Percentiles rank a stretch among this genome's conserved stretches.
Evolutionary conservation across 2,888 invertebrate genomes (phyloP).

Genomic region (Scaeva pyrastri): DNA sequence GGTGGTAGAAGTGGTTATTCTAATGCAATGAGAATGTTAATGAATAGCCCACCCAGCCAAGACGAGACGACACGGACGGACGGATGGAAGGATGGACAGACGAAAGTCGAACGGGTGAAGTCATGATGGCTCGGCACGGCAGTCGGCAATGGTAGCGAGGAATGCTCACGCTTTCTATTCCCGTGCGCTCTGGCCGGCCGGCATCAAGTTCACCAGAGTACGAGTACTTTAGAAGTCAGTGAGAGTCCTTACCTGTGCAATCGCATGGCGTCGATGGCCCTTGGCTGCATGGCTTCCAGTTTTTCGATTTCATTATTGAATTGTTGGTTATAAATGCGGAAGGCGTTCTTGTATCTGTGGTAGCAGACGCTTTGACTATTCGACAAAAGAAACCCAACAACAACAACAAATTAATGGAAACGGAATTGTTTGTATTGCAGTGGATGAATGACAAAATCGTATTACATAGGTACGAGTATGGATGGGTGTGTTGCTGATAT

Average conservation of each 20-base stretch:
- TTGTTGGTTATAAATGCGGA: slow-evolving; percentile 82
- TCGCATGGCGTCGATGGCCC: slow-evolving; percentile 83
- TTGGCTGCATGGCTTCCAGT: slow-evolving; percentile 83
- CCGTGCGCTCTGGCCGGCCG: not conserved
- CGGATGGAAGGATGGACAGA: no score
- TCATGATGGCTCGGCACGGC: not conserved
- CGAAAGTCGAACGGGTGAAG: not conserved
- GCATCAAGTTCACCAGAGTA: slow-evolving; percentile 13
- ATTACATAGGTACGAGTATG: no score
- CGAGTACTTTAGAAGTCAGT: slow-evolving; percentile 22
- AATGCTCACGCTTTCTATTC: not conserved
- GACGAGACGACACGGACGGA: not conserved
- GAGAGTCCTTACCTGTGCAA: slow-evolving; percentile 81
- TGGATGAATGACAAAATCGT: slow-evolving; percentile 59
- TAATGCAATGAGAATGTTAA: slow-evolving; percentile 76
- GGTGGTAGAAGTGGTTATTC: slow-evolving; percentile 73
- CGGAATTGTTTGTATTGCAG: slow-evolving; percentile 51
- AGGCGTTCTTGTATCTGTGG: slow-evolving; percentile 81
- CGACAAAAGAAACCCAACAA: slow-evolving; percentile 23
- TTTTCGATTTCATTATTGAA: slow-evolving; percentile 83
- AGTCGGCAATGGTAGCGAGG: no score
- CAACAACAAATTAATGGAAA: slow-evolving; percentile 52
- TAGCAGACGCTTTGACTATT: slow-evolving; percentile 81
- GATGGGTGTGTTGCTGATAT: slow-evolving; percentile 20
- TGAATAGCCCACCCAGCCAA: slow-evolving; percentile 51